These are phyloP conservation scores for Eurystomus glaucurus DNA, from an alignment of 2,797 vertebrate genomes.

Conservation along the genomic window DNA sequence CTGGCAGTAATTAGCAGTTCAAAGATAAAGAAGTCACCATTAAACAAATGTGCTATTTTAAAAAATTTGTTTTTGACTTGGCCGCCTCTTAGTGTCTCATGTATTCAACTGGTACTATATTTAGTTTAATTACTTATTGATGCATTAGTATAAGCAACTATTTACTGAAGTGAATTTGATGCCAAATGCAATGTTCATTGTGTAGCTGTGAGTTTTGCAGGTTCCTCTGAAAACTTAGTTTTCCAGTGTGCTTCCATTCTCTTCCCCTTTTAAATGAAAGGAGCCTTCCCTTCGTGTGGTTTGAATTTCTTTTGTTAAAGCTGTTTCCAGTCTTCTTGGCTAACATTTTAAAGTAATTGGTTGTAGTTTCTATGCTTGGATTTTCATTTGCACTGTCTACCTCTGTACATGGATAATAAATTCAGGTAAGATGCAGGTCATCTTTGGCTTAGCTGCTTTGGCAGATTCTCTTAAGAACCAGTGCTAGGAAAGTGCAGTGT, in stretches of 20 bases:
- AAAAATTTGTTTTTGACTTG: neutral
- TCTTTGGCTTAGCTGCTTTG: neutral
- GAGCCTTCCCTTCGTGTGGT: neutral
- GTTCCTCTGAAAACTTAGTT: neutral
- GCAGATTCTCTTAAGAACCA: neutral
- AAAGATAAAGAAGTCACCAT: neutral
- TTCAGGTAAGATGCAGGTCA: neutral
- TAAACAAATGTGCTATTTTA: neutral
- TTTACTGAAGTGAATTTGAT: neutral
- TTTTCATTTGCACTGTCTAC: neutral
- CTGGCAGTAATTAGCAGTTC: constrained; percentile 2
- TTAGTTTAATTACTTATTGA: neutral
- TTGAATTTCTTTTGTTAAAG: neutral
- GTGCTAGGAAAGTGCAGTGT: neutral
- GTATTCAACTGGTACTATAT: neutral
- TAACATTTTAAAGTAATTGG: neutral
- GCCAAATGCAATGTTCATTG: neutral
- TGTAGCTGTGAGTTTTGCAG: neutral
- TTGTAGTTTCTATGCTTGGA: neutral
- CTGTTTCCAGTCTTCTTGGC: neutral
- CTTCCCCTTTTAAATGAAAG: neutral
- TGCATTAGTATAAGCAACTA: neutral
- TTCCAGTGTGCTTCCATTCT: neutral
- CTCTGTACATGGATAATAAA: neutral
- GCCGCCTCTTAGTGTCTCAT: neutral